Evolutionary conservation across 2,113 vertebrate species (phyloP).

Genomic region (Poeciliopsis occidentalis): DNA sequence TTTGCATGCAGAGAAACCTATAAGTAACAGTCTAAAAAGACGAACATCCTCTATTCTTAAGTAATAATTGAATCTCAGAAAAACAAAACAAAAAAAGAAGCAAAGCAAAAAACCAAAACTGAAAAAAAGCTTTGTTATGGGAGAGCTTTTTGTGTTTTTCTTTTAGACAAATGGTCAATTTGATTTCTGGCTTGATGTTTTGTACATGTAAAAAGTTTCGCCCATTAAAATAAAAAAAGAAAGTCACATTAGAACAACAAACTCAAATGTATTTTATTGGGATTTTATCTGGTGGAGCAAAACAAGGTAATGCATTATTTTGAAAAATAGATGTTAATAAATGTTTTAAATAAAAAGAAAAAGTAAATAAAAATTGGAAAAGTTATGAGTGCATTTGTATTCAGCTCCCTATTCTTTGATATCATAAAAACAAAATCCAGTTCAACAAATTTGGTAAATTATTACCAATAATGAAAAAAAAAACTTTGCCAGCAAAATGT

Average conservation of each 20-base stretch:
- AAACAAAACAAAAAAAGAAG: not conserved
- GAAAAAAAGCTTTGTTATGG: not conserved
- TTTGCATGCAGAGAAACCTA: too few relatives aligned
- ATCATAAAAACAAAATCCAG: too few relatives aligned
- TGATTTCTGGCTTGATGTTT: not conserved
- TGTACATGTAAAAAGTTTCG: not conserved
- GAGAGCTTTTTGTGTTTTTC: not conserved
- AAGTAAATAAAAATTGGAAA: not conserved
- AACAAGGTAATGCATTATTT: not conserved
- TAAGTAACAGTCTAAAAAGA: too few relatives aligned
- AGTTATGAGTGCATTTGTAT: not conserved
- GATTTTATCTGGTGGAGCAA: not conserved
- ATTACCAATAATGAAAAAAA: too few relatives aligned
- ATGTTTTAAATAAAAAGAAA: not conserved
- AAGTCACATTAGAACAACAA: not conserved
- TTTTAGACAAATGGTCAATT: not conserved
- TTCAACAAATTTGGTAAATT: not conserved
- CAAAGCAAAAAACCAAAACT: not conserved
- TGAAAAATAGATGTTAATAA: too few relatives aligned
- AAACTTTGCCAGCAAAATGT: too few relatives aligned
- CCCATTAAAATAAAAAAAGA: not conserved
- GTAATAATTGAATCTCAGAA: not conserved
- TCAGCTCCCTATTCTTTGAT: too few relatives aligned
- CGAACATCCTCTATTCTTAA: not conserved
- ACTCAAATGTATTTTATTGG: not conserved